Percentiles rank a stretch among this genome's conserved stretches.
Evolutionary conservation across 2,113 vertebrate species (phyloP).

Genomic region (Rhipidura dahli): DNA sequence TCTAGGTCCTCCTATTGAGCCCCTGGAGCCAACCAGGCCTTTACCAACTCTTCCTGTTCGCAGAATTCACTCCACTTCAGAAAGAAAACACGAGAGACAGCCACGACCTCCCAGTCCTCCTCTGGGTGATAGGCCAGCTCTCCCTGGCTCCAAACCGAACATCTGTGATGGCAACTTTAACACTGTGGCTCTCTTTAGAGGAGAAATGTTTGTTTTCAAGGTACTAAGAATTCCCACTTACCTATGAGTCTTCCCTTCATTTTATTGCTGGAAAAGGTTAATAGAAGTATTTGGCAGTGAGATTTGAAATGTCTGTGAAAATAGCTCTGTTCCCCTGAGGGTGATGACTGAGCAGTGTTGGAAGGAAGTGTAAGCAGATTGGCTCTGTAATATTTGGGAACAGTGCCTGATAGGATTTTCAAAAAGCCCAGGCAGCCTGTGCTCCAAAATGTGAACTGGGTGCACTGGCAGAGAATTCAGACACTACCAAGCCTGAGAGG

Average conservation of each 20-base stretch:
- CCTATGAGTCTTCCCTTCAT: background rate
- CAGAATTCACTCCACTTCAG: conserved; percentile 87
- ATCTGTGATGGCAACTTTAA: conserved; percentile 98
- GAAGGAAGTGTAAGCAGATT: background rate
- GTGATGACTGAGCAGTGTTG: background rate
- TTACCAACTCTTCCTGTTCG: conserved; percentile 90
- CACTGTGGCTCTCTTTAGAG: conserved; percentile 94
- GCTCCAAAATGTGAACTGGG: background rate
- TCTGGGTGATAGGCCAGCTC: conserved; percentile 84
- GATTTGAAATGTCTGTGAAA: background rate
- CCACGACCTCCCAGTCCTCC: conserved; percentile 84
- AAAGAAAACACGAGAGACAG: conserved; percentile 87
- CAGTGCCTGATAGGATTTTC: background rate
- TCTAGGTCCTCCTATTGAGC: conserved; percentile 89
- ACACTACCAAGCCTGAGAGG: background rate
- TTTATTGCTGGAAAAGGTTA: background rate
- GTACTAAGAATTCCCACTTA: conserved; percentile 66
- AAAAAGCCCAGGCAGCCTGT: background rate
- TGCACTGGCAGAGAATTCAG: background rate
- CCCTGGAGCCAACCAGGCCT: conserved; percentile 91
- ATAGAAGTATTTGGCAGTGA: background rate
- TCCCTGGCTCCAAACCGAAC: conserved; percentile 88
- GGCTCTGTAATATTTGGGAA: background rate
- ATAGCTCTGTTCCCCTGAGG: background rate
- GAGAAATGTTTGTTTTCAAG: conserved; percentile 99